phyloP scores from a whole-genome alignment of 2,888 invertebrate species.

The Xiphydria camelus region DNA sequence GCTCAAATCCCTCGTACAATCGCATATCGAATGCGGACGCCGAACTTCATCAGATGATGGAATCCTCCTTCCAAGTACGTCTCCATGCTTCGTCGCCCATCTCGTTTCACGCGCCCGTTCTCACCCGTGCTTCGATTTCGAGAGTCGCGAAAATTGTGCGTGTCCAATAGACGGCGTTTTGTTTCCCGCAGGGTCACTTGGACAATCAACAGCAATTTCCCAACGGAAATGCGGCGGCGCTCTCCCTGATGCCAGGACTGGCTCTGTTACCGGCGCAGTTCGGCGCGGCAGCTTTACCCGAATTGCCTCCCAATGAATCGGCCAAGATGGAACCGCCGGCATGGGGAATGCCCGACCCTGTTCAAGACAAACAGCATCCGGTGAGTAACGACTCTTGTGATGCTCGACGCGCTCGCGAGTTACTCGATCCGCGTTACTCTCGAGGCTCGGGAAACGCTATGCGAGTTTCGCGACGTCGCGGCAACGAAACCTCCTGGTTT shows the following conservation, averaged over 20 bases:
- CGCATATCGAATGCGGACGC: conserved; percentile 51
- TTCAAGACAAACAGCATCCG: conserved; percentile 53
- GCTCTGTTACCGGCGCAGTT: conserved; percentile 48
- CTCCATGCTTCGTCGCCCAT: neutral
- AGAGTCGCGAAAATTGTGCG: neutral
- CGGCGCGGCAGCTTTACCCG: conserved; percentile 42
- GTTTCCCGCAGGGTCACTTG: conserved; percentile 42
- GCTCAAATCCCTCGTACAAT: conserved; percentile 47
- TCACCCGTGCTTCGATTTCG: neutral
- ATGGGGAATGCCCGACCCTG: conserved; percentile 52
- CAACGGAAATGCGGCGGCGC: conserved; percentile 48
- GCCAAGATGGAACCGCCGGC: conserved; percentile 48
- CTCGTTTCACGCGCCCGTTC: too few relatives aligned
- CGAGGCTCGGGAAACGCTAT: too few relatives aligned
- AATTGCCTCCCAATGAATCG: conserved; percentile 46
- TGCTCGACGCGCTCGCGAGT: too few relatives aligned
- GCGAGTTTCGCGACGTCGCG: too few relatives aligned
- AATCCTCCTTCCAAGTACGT: conserved; percentile 58
- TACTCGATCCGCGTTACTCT: too few relatives aligned
- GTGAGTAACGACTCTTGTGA: conserved; percentile 31
- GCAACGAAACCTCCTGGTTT: too few relatives aligned
- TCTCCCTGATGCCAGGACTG: conserved; percentile 50
- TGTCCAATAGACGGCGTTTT: neutral
- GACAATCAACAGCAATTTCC: conserved; percentile 54
- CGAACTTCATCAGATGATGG: conserved; percentile 59